Percentiles rank a stretch among this genome's conserved stretches.
Conservation (phyloP, 1,140 invertebrate species). For the Anadara kagoshimensis region DNA sequence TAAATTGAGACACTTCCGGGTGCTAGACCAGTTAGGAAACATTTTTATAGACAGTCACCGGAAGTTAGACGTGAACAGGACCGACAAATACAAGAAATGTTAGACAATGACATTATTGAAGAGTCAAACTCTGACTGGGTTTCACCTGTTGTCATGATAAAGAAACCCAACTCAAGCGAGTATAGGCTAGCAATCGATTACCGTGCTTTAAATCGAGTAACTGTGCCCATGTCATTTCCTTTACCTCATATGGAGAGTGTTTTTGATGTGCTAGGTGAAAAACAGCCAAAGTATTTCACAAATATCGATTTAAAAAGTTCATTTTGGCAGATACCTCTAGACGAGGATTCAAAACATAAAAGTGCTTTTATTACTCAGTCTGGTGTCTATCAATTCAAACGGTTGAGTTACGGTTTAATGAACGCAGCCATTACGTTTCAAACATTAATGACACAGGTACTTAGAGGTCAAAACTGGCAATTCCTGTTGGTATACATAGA, state of each 20-base stretch:
- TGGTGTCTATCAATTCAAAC: constrained; percentile 32
- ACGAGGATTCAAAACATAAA: constrained; percentile 39
- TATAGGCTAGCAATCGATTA: constrained; percentile 44
- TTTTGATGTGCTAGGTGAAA: constrained; percentile 32
- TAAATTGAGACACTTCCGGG: constrained; percentile 26
- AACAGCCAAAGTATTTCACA: constrained; percentile 34
- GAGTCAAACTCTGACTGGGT: constrained; percentile 15
- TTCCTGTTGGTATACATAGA: constrained; percentile 41
- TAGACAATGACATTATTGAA: constrained; percentile 40
- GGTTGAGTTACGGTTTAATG: constrained; percentile 29
- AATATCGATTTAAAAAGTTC: constrained; percentile 42
- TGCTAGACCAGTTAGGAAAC: not conserved
- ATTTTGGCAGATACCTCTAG: constrained; percentile 44
- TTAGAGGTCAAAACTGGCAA: constrained; percentile 33
- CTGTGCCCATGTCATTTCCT: constrained; percentile 37
- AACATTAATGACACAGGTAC: constrained; percentile 30
- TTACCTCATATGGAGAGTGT: constrained; percentile 37
- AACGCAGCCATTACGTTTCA: constrained; percentile 33
- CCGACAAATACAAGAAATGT: constrained; percentile 38
- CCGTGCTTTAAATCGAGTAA: constrained; percentile 36
- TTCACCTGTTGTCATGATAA: constrained; percentile 20
- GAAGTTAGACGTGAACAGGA: constrained; percentile 10
- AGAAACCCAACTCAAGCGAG: not conserved
- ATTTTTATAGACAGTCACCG: constrained; percentile 18
- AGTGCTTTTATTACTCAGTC: constrained; percentile 36